Evolutionary conservation across 2,888 invertebrate genomes (phyloP).

Genomic region (Fragum fragum): DNA sequence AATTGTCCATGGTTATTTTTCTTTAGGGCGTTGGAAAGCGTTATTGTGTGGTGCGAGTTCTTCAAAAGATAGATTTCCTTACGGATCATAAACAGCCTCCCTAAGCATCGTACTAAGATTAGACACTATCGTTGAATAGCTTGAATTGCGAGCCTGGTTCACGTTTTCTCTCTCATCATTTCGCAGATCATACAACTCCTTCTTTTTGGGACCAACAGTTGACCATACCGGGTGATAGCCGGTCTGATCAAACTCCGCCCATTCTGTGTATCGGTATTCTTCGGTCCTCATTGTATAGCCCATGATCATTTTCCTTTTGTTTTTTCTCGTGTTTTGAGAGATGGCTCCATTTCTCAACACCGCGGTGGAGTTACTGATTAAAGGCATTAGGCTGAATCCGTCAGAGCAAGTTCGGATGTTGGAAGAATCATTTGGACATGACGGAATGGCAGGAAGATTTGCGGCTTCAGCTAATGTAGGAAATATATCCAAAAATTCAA

Average conservation of each 20-base stretch:
- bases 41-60: neutral
- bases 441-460: neutral
- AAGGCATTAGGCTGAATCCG: neutral
- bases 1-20: neutral
- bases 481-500: constrained; percentile 20
- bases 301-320: neutral
- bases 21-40: neutral
- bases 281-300: constrained; percentile 11
- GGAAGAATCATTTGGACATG: constrained; percentile 8
- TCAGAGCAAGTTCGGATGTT: constrained; percentile 6
- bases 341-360: constrained; percentile 5
- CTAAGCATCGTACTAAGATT: neutral
- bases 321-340: neutral
- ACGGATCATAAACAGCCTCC: neutral
- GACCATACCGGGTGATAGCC: neutral
- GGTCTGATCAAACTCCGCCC: constrained; percentile 6
- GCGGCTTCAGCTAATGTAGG: neutral
- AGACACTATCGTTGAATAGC: neutral
- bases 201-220: neutral
- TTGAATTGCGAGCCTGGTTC: neutral
- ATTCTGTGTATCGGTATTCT: constrained; percentile 9
- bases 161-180: neutral
- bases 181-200: neutral
- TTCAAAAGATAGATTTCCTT: no score
- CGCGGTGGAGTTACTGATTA: neutral